Percentiles rank a stretch among this genome's conserved stretches.
Conservation (phyloP, 2,113 vertebrate genomes). For the Pithys albifrons region DNA sequence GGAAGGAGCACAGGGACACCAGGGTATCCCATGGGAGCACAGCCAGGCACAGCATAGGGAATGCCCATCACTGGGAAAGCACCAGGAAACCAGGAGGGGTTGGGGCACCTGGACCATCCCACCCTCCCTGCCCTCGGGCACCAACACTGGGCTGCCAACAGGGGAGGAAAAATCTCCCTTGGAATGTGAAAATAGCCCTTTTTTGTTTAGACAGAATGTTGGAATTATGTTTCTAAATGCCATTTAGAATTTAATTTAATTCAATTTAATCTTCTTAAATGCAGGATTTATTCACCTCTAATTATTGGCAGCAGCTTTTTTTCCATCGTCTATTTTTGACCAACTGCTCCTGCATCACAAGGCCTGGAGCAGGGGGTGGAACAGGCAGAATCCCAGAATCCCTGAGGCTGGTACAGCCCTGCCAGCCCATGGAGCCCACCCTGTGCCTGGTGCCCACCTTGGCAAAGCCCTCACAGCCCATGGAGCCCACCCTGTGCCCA, state of each 20-base stretch:
- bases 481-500: no score
- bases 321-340: background rate
- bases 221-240: background rate
- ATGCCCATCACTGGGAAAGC: rapidly evolving
- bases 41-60: background rate
- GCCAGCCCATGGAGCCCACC: background rate
- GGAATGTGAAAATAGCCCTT: background rate
- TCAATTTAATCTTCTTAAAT: background rate
- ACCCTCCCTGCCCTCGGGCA: background rate
- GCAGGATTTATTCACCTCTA: background rate
- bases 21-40: background rate
- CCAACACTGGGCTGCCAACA: background rate
- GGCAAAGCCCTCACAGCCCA: background rate
- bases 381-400: background rate
- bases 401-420: background rate
- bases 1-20: background rate
- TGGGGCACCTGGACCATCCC: background rate
- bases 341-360: background rate
- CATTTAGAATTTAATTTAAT: background rate
- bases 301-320: background rate
- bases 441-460: background rate
- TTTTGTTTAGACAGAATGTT: background rate
- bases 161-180: background rate
- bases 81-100: background rate
- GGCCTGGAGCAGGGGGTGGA: background rate